These are phyloP conservation scores for Acrobasis consociella DNA, from an alignment of 2,888 invertebrate genomes.

Conservation along the genomic window DNA sequence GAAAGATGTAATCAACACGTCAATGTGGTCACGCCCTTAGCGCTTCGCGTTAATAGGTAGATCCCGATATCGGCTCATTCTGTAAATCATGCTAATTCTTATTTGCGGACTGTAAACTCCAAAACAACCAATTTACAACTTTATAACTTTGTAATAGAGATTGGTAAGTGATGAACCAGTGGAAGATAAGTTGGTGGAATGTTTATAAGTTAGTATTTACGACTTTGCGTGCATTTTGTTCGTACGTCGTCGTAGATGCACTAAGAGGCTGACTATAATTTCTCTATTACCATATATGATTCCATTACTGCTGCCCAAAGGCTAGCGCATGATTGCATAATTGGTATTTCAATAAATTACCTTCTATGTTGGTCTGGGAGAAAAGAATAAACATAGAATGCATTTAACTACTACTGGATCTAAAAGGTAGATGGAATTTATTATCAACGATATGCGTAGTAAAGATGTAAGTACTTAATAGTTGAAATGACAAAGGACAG, in stretches of 20 bases:
- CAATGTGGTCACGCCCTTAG: constrained; percentile 68
- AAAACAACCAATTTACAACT: constrained; percentile 32
- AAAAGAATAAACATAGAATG: no score
- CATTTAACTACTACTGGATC: no score
- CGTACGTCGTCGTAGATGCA: constrained; percentile 38
- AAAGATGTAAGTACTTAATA: no score
- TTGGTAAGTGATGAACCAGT: background rate
- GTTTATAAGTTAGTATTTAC: constrained; percentile 58
- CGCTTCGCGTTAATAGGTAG: constrained; percentile 71
- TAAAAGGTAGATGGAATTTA: no score
- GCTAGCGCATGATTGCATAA: constrained; percentile 13
- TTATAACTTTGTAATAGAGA: constrained; percentile 29
- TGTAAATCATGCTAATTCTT: constrained; percentile 51
- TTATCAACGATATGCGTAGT: no score
- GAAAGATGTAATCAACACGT: constrained; percentile 76
- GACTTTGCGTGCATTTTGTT: constrained; percentile 55
- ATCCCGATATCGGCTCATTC: constrained; percentile 69
- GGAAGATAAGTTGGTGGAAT: constrained; percentile 31
- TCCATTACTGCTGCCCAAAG: constrained; percentile 19
- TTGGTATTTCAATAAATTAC: constrained; percentile 22
- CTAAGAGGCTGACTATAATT: constrained; percentile 32
- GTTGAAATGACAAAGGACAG: no score
- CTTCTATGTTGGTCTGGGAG: no score
- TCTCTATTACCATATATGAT: constrained; percentile 33
- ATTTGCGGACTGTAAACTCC: constrained; percentile 25